Evolutionary conservation across 2,888 invertebrate genomes (phyloP).

Genomic region (Ochropacha duplaris): DNA sequence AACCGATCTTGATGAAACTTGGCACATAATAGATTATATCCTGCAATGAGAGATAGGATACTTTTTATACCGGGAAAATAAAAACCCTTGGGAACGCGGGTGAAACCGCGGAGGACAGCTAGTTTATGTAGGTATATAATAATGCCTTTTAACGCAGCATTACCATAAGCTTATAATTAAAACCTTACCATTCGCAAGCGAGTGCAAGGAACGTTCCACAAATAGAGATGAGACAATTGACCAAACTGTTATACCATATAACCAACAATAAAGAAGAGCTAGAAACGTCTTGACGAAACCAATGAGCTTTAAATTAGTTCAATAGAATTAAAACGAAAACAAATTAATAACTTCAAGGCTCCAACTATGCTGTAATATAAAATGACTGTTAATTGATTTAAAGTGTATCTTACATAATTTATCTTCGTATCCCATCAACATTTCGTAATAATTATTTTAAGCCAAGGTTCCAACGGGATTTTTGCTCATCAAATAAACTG

Average conservation of each 20-base stretch:
- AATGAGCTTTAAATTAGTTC: conserved; percentile 19
- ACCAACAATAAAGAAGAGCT: background rate
- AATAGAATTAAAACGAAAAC: conserved; percentile 27
- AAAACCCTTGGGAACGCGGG: too few species aligned
- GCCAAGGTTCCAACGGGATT: background rate
- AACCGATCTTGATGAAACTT: too few species aligned
- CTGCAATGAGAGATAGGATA: too few species aligned
- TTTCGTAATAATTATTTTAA: background rate
- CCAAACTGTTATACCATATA: background rate
- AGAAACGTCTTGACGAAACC: background rate
- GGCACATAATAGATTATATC: too few species aligned
- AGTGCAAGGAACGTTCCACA: background rate
- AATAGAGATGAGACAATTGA: background rate
- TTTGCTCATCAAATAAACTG: too few species aligned
- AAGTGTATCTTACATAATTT: conserved; percentile 9
- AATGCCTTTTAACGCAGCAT: background rate
- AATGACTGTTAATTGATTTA: conserved; percentile 20
- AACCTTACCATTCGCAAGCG: too few species aligned
- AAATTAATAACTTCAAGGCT: conserved; percentile 21
- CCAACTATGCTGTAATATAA: conserved; percentile 6
- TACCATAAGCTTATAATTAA: background rate
- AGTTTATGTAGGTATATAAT: too few species aligned
- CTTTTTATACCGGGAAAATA: too few species aligned
- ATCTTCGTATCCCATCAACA: conserved; percentile 1
- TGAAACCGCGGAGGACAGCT: too few species aligned